A percentile compares a stretch with the other conserved stretches of the same genome.
Evolutionary conservation across 2,888 invertebrate genomes (phyloP).

Genomic region (Agrilus cyanescens): DNA sequence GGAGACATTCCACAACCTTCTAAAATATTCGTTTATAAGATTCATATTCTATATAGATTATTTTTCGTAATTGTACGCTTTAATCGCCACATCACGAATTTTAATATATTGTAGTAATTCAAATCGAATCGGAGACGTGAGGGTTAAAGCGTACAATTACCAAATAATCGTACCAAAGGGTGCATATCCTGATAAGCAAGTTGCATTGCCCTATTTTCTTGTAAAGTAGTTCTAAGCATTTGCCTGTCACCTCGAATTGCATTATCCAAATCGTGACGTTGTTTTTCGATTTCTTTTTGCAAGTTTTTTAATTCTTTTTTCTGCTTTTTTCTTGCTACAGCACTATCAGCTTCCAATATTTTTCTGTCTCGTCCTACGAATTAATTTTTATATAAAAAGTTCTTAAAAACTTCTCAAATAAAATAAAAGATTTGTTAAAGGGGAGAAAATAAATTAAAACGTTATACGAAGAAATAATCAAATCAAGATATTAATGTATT

Average conservation of each 20-base stretch:
- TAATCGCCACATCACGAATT: too few relatives aligned
- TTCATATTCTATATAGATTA: constrained; percentile 10
- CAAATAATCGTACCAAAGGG: constrained; percentile 25
- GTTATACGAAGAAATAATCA: not conserved
- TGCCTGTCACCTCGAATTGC: constrained; percentile 48
- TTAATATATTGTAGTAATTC: constrained; percentile 2
- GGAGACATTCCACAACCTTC: constrained; percentile 47
- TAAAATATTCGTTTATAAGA: constrained; percentile 25
- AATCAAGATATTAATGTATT: not conserved
- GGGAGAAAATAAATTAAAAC: not conserved
- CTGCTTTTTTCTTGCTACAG: constrained; percentile 37
- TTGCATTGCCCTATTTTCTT: constrained; percentile 45
- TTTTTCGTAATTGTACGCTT: too few relatives aligned
- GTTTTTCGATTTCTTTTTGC: constrained; percentile 42
- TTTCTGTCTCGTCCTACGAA: constrained; percentile 46
- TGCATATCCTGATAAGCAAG: constrained; percentile 41
- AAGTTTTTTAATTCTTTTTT: constrained; percentile 45
- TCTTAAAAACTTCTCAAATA: not conserved
- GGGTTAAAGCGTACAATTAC: too few relatives aligned
- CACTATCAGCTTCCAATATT: constrained; percentile 46
- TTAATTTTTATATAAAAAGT: not conserved
- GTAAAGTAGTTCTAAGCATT: constrained; percentile 44
- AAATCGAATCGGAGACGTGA: too few relatives aligned
- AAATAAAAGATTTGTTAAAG: not conserved
- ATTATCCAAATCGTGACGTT: constrained; percentile 45